Evolutionary conservation across 2,113 vertebrate genomes (phyloP).

Genomic region (Buteo buteo): DNA sequence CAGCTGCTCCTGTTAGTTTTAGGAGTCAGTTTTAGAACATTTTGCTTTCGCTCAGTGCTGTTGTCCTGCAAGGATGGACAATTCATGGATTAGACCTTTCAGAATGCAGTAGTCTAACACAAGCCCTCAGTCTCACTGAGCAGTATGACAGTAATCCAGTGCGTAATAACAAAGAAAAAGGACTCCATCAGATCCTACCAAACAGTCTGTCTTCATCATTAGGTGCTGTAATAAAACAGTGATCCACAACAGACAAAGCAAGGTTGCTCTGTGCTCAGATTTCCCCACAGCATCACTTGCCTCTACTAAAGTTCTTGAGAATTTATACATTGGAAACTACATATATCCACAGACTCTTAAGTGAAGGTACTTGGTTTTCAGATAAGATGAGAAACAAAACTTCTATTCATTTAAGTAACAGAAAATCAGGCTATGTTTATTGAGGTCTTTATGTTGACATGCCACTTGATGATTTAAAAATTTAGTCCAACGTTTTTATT

Average conservation of each 20-base stretch:
- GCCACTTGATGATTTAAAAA: background rate
- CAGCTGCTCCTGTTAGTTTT: background rate
- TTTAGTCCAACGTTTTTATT: background rate
- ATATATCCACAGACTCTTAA: no score
- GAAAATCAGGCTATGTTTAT: background rate
- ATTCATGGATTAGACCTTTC: background rate
- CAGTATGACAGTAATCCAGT: background rate
- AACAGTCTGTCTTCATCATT: background rate
- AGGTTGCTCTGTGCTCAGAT: background rate
- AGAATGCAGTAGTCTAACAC: background rate
- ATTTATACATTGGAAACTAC: fast-evolving
- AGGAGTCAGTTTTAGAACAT: background rate
- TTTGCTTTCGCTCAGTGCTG: background rate
- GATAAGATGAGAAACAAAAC: background rate
- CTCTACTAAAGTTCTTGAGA: background rate
- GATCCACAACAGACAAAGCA: background rate
- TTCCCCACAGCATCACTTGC: background rate
- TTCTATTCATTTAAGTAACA: background rate
- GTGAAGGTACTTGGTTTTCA: background rate
- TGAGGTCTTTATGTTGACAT: background rate
- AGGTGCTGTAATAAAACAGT: background rate
- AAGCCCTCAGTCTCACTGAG: background rate
- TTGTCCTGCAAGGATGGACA: background rate
- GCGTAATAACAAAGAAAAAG: background rate
- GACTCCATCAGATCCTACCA: background rate